Evolutionary conservation across 2,113 vertebrate species (phyloP), one percentile per base, ranked within the genome.

Genomic region (Ammodytes dubius): DNA sequence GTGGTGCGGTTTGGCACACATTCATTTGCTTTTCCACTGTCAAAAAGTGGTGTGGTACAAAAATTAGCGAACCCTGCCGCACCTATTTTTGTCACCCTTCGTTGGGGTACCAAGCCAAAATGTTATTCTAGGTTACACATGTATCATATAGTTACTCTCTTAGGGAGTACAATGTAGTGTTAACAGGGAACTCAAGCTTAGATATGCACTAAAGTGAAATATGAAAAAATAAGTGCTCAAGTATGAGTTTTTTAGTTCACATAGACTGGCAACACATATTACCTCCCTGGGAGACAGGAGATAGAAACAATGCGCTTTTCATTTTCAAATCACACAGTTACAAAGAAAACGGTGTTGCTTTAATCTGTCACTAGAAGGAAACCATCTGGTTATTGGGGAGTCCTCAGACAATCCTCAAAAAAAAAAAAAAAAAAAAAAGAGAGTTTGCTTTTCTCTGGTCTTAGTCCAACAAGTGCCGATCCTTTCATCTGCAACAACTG

Each of bases 341-440:
- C 73, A 85, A 80, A 86, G 74, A 74, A 63, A 87, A 79, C 47
- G 43, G 43, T 78, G 71, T 43, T 2, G 15, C 87, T 92, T 92
- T 81, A 89, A 88, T 91, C 81, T 84, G 76, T 53, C 5, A 4
- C 57, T 85, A 73, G 70, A 76, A 66, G 53, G 80, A 87, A 67
- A 74, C 79, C 82, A 92, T 91, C 87, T 90, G 89, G 61, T 87
- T 83, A 79, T 82, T 80, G 74, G 82, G 53, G 49, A 85, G 63
- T 53, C 76, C 66, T 86, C 37, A 63, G 66, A 79, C 86, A 80
- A 60, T 15, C 43, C 19, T 82, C 54, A 47, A 76, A 75, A 86
- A 74, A 81, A 68, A 61, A 79, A 59, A 70, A 43, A 10, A n/a
- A n/a, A 75, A 86, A 74, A 81, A 67, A 61, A 79, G 63, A 70